Evolutionary conservation across 2,797 vertebrate genomes (phyloP).

Genomic region (Hyperoplus immaculatus): DNA sequence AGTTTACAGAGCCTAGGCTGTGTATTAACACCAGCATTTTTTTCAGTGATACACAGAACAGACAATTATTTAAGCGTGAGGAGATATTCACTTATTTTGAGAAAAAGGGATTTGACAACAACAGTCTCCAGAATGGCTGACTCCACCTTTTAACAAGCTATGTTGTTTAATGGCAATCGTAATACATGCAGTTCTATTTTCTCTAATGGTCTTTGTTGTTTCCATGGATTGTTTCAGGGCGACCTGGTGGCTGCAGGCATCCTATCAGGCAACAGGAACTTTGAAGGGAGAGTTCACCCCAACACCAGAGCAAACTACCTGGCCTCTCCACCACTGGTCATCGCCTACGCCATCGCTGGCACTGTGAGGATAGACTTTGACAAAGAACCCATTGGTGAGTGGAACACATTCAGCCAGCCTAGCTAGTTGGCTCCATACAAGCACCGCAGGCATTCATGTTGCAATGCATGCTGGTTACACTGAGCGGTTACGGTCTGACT

Average conservation of each 20-base stretch:
- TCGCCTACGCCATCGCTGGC: slow-evolving; percentile 96
- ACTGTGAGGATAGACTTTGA: slow-evolving; percentile 95
- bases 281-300: slow-evolving; percentile 97
- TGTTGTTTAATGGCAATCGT: not conserved
- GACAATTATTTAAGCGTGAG: too few relatives aligned
- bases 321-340: slow-evolving; percentile 94
- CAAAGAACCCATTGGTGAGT: slow-evolving; percentile 93
- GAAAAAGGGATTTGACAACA: too few relatives aligned
- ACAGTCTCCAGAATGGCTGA: too few relatives aligned
- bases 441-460: not conserved
- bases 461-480: not conserved
- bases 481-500: not conserved
- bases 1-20: too few relatives aligned
- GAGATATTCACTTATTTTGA: too few relatives aligned
- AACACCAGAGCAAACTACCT: slow-evolving; percentile 97
- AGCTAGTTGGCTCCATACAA: not conserved
- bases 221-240: slow-evolving; percentile 80
- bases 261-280: slow-evolving; percentile 97
- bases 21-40: too few relatives aligned
- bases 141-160: not conserved
- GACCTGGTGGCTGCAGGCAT: slow-evolving; percentile 94
- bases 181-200: not conserved
- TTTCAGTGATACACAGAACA: too few relatives aligned
- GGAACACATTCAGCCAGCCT: too few relatives aligned
- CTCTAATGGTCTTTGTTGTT: not conserved